Base-by-base conservation (phyloP, 2,797 vertebrate species). In the Mico argentatus region DNA sequence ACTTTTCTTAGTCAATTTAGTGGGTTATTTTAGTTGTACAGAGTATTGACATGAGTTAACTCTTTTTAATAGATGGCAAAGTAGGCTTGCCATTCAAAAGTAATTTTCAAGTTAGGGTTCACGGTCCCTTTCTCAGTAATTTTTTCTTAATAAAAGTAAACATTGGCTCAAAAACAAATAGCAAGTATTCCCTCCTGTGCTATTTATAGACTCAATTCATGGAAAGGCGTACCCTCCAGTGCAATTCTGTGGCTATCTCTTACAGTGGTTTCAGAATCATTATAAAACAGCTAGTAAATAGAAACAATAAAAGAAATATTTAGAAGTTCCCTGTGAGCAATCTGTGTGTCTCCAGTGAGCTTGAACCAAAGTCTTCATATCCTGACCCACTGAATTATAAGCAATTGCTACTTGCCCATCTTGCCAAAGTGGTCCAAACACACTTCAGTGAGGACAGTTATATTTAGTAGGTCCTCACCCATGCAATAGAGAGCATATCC, bases 21-120 rank as follows among this genome's bases (percentile, higher is more conserved):
- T 55, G 48, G 57, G 85, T 96, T 88, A 41, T 67, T 39, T 94
- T 92, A 79, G 83, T 94, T 97, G 95, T 92, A 84, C 55, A 87
- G 87, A 96, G 93, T n/a, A 88, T 70, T 95, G 64, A 55, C 67
- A 59, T 55, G 59, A 96, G 94, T 84, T 77, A 94, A 96, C 92
- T 95, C 64, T 96, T 97, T 96, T 97, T 90, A 77, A 41, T 96
- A 89, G 72, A 88, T 52, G 77, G 44, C 79, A 95, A 59, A 55
- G 88, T 94, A 52, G 88, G 96, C 73, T 97, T 94, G 75, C 90
- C 80, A 94, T 94, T 96, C 72, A 73, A 41, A 94, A 84, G 39
- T 88, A 52, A 94, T 77, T 6, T 85, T 84, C 11, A 1, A 86
- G 39, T 20, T 92, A 55, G 64, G 72, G 81, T 76, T 90, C 48